phyloP scores from a whole-genome alignment of 1,140 invertebrate species.

The Pissodes strobi region DNA sequence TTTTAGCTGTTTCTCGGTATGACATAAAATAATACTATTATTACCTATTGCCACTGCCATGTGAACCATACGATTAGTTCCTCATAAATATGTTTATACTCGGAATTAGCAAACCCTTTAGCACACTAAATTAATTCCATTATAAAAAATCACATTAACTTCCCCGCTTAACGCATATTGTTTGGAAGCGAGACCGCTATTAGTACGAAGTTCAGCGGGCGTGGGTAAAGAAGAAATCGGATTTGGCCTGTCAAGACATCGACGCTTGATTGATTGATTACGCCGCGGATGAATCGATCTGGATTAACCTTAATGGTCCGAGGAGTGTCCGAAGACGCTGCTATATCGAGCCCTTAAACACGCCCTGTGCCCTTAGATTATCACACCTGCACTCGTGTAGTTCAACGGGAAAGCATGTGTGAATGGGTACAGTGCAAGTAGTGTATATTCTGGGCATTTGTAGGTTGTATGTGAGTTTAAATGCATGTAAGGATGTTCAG shows the following conservation, averaged over 20 bases:
- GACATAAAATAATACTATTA: too few species aligned
- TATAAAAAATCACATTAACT: constrained; percentile 18
- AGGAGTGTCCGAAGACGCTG: constrained; percentile 31
- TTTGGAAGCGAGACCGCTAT: constrained; percentile 23
- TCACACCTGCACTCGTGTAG: constrained; percentile 17
- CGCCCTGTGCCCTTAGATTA: constrained; percentile 31
- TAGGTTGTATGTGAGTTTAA: too few species aligned
- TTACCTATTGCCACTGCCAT: too few species aligned
- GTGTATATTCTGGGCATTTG: too few species aligned
- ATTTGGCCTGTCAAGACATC: constrained; percentile 39
- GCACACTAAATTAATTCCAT: too few species aligned
- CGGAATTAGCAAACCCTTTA: too few species aligned
- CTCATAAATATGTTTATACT: too few species aligned
- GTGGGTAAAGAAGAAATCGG: constrained; percentile 32
- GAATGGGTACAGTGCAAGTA: too few species aligned
- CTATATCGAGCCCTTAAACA: constrained; percentile 13
- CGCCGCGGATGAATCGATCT: constrained; percentile 32
- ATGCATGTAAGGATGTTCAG: too few species aligned
- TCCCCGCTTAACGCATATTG: constrained; percentile 18
- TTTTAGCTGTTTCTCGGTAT: too few species aligned
- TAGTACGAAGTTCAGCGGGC: constrained; percentile 5
- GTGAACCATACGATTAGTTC: too few species aligned
- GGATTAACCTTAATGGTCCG: constrained; percentile 39
- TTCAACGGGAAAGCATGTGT: too few species aligned
- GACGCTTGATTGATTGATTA: constrained; percentile 39